phyloP scores from a whole-genome alignment of 2,797 vertebrate genomes.

The Mus caroli region DNA sequence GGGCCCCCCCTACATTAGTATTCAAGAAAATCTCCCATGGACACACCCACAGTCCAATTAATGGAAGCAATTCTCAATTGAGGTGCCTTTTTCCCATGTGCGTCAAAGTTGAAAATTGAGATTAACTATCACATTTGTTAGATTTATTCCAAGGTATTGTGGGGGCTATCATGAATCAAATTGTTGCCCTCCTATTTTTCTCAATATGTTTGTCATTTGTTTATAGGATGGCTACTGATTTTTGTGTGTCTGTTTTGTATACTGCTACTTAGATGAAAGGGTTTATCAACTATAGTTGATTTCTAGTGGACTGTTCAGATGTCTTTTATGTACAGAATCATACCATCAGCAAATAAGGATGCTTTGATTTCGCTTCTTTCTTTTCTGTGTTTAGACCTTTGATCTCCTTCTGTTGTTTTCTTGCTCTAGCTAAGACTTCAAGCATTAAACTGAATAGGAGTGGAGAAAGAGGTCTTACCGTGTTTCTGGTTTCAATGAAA shows the following conservation, averaged over 20 bases:
- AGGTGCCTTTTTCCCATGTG: neutral
- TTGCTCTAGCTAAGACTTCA: neutral
- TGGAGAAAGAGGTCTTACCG: neutral
- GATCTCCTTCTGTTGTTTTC: neutral
- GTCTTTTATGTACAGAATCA: neutral
- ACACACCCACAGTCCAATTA: neutral
- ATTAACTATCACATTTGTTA: neutral
- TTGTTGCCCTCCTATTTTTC: neutral
- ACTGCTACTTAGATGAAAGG: no score
- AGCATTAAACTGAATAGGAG: neutral
- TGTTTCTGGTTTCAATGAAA: neutral
- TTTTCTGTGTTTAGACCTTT: neutral
- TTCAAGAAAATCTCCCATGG: neutral
- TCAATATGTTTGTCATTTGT: neutral
- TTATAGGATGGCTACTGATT: neutral
- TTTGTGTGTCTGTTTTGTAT: neutral
- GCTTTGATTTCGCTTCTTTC: neutral
- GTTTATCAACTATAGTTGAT: neutral
- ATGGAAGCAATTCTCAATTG: neutral
- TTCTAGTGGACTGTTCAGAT: neutral
- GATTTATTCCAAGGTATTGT: neutral
- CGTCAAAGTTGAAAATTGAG: neutral
- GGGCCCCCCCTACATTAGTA: neutral
- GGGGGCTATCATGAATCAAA: neutral
- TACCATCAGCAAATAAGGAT: neutral